Evolutionary conservation across 2,113 vertebrate genomes (phyloP), one percentile per base, ranked within the genome.

Genomic region (Halichoeres trimaculatus): DNA sequence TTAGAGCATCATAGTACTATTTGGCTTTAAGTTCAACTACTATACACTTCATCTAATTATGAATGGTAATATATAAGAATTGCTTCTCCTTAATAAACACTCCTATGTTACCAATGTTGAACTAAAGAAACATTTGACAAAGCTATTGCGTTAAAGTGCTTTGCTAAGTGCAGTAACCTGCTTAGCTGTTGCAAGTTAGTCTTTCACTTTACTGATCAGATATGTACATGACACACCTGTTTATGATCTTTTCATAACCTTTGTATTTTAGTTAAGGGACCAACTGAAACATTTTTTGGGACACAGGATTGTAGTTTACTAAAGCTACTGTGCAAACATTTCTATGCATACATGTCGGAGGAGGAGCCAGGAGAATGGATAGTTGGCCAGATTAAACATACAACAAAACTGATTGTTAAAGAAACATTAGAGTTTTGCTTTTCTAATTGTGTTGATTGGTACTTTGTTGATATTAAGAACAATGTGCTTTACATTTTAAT

Each of bases 401-500:
- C 74, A 80, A 80, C 79, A 81, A 81, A 45, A 75, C 40, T 82
- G 90, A 92, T 93, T 93, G 89, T 91, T 84, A 64, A 76, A 78
- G 79, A 84, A 85, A 90, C 66, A 61, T 81, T 82, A 45, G 70
- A 82, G 73, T 90, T 93, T 89, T 90, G 86, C 91, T 93, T 94
- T 94, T 94, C 74, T 90, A 93, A 87, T 92, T 93, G 85, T 90
- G 90, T 94, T 93, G 78, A 92, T 93, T 92, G 78, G 88, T 93
- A 93, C 91, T 91, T 92, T 90, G 83, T 93, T 93, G 83, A 89
- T 90, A 85, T 90, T 87, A 84, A 84, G 86, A 91, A 91, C 72
- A 85, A 88, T 92, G 93, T 94, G 90, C 91, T 94, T 93, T 93
- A 94, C 91, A 93, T 93, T 95, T 95, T 94, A 94, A 94, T 94